Base-by-base conservation (phyloP, 1,140 invertebrate species). In the Caerostris extrusa region DNA sequence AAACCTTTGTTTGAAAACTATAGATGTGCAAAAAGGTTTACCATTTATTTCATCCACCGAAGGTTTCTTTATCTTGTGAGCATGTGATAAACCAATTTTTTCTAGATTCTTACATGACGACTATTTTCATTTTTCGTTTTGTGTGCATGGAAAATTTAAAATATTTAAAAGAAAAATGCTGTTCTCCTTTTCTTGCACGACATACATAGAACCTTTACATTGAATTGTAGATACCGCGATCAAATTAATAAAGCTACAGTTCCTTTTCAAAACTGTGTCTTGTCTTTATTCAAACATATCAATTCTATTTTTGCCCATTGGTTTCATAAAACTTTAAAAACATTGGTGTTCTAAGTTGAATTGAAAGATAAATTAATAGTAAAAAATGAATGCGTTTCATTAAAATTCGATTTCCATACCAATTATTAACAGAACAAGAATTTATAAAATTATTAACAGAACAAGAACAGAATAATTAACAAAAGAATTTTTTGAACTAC, bases 181-280 rank as follows among this genome's bases (percentile, higher is more conserved):
- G 92, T 93, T 88, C 64, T 93, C 92, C 92, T 88, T 92, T 93
- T 93, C 92, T 93, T 93, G 92, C 92, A 93, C 92, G 92, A 93
- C 92, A 88, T 93, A 93, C 86, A 93, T 93, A 93, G 92, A 93
- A 88, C 92, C 92, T 93, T 93, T 93, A 88, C 83, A 93, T 89
- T 93, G 92, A 93, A 93, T 93, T 93, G 86, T 93, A 93, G 92
- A 93, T 93, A 93, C 64, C 86, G 92, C 92, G 92, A 93, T 93
- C 86, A 93, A 89, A 93, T 57, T 93, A 93, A 93, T 93, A 93
- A 93, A 93, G 92, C 92, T 93, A 93, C 92, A 93, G 92, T 93
- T 93, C 92, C 92, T 93, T 93, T 93, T 93, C 91, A 87, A 17
- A 60, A 4, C n/a, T 91, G 71, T 58, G 53, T 90, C 19, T 69